phyloP scores from a whole-genome alignment of 2,888 invertebrate genomes.

The Hypena proboscidalis region DNA sequence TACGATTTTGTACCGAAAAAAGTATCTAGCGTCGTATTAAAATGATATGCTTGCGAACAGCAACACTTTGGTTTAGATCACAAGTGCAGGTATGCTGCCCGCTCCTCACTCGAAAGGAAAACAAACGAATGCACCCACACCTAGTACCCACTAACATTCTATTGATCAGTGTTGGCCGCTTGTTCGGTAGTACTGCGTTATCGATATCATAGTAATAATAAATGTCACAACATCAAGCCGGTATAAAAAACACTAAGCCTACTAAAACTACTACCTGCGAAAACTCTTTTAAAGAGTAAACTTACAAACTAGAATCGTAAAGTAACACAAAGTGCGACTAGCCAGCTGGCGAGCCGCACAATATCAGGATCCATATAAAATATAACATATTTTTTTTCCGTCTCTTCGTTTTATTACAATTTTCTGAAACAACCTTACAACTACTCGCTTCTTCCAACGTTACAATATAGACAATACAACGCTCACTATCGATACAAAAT shows the following conservation, averaged over 20 bases:
- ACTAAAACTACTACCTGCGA: constrained; percentile 84
- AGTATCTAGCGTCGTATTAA: constrained; percentile 79
- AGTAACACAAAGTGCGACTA: constrained; percentile 72
- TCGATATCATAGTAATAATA: constrained; percentile 73
- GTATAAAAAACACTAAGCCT: constrained; percentile 86
- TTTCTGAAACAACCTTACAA: constrained; percentile 83
- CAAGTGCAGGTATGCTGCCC: constrained; percentile 66
- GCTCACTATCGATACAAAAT: constrained; percentile 78
- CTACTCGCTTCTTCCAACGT: constrained; percentile 76
- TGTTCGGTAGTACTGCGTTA: constrained; percentile 72
- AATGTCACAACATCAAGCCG: constrained; percentile 86
- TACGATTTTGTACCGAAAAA: constrained; percentile 80
- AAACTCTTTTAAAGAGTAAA: constrained; percentile 84
- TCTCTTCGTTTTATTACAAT: constrained; percentile 81
- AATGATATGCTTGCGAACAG: constrained; percentile 83
- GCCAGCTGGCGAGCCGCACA: constrained; percentile 48
- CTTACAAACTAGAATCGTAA: constrained; percentile 81
- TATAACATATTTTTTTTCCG: constrained; percentile 78
- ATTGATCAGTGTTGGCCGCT: constrained; percentile 76
- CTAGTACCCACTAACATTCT: constrained; percentile 79
- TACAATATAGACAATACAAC: constrained; percentile 82
- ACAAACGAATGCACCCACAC: constrained; percentile 51
- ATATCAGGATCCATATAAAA: constrained; percentile 80
- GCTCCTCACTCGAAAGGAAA: constrained; percentile 61
- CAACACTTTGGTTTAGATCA: constrained; percentile 81